Conservation (phyloP, 1,140 invertebrate genomes). For the Bathynomus jamesi region DNA sequence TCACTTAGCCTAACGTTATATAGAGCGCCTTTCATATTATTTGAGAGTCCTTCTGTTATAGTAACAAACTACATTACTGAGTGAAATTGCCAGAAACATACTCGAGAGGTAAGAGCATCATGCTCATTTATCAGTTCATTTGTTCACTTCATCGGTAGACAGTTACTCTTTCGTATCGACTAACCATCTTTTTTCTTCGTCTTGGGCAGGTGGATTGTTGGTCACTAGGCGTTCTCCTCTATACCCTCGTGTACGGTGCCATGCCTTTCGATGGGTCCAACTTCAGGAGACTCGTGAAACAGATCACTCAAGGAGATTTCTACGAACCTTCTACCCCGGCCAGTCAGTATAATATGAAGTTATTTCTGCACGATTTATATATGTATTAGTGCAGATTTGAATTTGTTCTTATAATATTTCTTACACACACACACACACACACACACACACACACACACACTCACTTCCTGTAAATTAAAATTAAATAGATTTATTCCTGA, state of each 20-base stretch:
- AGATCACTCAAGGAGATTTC: conserved; percentile 95
- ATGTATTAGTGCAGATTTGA: not conserved
- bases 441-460: no score
- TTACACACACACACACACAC: not conserved
- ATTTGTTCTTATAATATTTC: not conserved
- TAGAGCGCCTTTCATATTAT: no score
- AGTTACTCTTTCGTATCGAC: no score
- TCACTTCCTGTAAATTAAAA: no score
- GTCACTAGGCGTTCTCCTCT: conserved; percentile 94
- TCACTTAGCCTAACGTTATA: no score
- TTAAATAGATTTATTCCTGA: no score
- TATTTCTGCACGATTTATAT: not conserved
- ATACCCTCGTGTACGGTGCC: conserved; percentile 96
- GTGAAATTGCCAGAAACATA: no score
- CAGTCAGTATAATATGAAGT: conserved; percentile 62
- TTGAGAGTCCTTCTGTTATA: no score
- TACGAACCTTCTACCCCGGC: conserved; percentile 92
- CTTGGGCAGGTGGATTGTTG: conserved; percentile 66
- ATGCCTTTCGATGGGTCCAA: conserved; percentile 99
- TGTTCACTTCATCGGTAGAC: no score
- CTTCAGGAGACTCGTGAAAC: conserved; percentile 91
- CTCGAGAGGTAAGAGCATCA: no score
- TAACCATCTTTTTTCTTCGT: conserved; percentile 17
- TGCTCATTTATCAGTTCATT: no score
- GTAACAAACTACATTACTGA: no score